phyloP scores from a whole-genome alignment of 2,888 invertebrate species.

The Harpalus rubripes region DNA sequence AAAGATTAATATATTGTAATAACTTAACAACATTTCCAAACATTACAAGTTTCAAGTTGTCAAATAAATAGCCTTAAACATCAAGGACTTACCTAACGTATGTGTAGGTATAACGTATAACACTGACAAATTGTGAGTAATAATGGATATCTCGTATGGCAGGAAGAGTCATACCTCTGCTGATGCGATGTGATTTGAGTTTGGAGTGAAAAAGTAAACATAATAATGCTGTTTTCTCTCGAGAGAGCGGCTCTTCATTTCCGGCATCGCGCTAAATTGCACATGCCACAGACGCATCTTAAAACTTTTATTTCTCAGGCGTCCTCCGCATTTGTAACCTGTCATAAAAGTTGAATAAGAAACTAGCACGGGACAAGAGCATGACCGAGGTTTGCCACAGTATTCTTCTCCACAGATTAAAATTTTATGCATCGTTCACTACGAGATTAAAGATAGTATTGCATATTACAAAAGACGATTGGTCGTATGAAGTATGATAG shows the following conservation, averaged over 20 bases:
- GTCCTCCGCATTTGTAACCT: conserved; percentile 26
- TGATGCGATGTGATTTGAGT: conserved; percentile 25
- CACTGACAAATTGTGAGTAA: conserved; percentile 31
- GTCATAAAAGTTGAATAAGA: conserved; percentile 16
- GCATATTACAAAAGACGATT: too few species aligned
- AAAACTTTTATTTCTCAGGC: conserved; percentile 32
- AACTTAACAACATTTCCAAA: conserved; percentile 3
- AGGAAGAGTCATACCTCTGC: background rate
- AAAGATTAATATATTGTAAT: conserved; percentile 24
- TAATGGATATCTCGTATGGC: conserved; percentile 34
- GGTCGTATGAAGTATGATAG: too few species aligned
- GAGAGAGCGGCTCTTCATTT: conserved; percentile 28
- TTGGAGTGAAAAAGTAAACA: conserved; percentile 31
- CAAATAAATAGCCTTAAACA: background rate
- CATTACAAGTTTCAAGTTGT: background rate
- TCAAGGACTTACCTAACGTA: conserved; percentile 8
- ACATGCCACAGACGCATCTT: conserved; percentile 17
- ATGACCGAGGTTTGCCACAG: background rate
- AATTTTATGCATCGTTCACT: background rate
- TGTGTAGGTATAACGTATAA: background rate
- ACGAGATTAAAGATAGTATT: too few species aligned
- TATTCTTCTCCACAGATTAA: background rate
- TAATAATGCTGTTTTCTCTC: conserved; percentile 36
- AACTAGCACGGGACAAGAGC: background rate
- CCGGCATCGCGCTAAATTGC: conserved; percentile 38